Evolutionary conservation across 2,888 invertebrate species (phyloP), one percentile per base, ranked within the genome.

Genomic region (Odontothrips loti): DNA sequence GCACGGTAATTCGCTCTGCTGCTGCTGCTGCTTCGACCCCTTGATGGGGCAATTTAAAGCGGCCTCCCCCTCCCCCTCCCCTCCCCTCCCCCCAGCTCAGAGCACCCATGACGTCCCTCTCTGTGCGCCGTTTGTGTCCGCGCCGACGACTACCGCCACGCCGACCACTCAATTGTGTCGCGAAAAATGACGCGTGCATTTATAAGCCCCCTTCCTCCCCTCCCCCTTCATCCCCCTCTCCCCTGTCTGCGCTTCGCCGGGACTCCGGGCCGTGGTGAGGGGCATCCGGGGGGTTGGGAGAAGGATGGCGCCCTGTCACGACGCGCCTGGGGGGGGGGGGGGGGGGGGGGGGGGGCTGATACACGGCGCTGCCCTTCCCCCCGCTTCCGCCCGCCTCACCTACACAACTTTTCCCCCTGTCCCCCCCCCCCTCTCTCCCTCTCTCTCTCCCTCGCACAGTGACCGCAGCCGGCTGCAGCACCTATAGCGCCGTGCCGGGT

Each of bases 221-320:
- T 43, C 34, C 34, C 34, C 34, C 34, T 43, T 43, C 34, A 43
- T 6, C 34, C 34, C 34, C 34, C 34, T 6, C 34, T 6, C 34
- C 34, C 34, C 34, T 43, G 34, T 2, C 34, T 6, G 34, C 34
- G 34, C 3, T 4, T 4, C 34, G 34, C 34, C 34, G 6, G 34
- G 34, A 43, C 34, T 43, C 2, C 34, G 2, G n/a, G 6, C 34
- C 3, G 34, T 43, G 34, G 34, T 43, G 34, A 43, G 34, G 34
- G 34, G 34, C 34, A n/a, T 58, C n/a, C 68, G 68, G 68, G 68
- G 68, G 23, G 68, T 27, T 8, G 17, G 4, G 58, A 58, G 68
- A 75, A 75, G 68, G 68, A 75, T 75, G 68, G 68, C 23, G 68
- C 27, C 11, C 68, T 75, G 68, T 75, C 68, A 75, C 68, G 68